Evolutionary conservation across 1,140 invertebrate species (phyloP).

Genomic region (Sarcophaga peregrina): DNA sequence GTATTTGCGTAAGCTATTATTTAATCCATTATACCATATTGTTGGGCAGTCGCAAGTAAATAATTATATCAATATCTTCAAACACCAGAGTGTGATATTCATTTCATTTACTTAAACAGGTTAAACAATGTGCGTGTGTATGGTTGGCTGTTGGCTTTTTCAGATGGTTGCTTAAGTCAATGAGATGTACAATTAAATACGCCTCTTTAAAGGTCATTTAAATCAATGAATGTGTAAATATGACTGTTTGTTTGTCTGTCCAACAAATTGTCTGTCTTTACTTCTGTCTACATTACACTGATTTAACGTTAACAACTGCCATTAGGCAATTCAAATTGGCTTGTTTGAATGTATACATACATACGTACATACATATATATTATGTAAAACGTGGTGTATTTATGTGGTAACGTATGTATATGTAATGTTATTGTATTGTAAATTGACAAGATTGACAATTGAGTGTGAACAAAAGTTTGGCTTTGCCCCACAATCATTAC

Average conservation of each 20-base stretch:
- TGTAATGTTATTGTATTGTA: not conserved
- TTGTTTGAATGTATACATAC: not conserved
- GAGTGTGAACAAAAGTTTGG: conserved; percentile 64
- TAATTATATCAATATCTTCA: too few species aligned
- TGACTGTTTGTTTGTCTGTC: too few species aligned
- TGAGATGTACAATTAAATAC: conserved; percentile 32
- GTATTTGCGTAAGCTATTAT: too few species aligned
- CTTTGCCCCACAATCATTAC: not conserved
- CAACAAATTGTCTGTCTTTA: too few species aligned
- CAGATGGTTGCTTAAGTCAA: not conserved
- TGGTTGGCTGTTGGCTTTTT: not conserved
- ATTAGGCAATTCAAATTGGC: conserved; percentile 8
- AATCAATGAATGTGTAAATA: not conserved
- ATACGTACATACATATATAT: too few species aligned
- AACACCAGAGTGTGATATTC: too few species aligned
- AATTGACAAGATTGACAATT: conserved; percentile 55
- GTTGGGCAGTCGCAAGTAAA: too few species aligned
- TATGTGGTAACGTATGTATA: not conserved
- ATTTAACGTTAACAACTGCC: not conserved
- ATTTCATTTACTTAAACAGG: too few species aligned
- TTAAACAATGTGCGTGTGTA: not conserved
- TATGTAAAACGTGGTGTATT: not conserved
- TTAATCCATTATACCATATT: too few species aligned
- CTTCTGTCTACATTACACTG: too few species aligned
- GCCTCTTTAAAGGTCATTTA: conserved; percentile 16